A percentile compares a stretch with the other conserved stretches of the same genome.
Conservation (phyloP, 1,140 invertebrate genomes). For the Drosophila ohnishii region DNA sequence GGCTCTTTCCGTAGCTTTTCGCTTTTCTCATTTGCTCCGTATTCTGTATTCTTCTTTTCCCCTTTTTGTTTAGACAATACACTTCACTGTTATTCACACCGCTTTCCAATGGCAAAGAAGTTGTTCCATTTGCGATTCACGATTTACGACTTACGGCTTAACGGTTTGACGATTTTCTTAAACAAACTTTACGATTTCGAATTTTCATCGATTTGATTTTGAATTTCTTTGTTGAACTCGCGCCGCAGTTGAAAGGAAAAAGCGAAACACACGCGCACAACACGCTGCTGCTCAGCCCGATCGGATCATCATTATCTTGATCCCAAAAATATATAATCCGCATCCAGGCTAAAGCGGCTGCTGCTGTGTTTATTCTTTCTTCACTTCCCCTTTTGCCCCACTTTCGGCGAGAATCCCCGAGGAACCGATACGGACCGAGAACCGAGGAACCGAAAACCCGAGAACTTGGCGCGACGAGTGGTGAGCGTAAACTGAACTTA, state of each 20-base stretch:
- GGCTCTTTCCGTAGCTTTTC: conserved; percentile 28
- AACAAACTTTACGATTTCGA: conserved; percentile 13
- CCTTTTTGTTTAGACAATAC: conserved; percentile 17
- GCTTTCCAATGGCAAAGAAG: conserved; percentile 18
- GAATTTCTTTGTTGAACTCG: conserved; percentile 28
- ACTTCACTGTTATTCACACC: conserved; percentile 42
- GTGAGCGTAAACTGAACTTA: conserved; percentile 40
- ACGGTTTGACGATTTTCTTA: conserved; percentile 7
- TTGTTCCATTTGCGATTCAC: conserved; percentile 17
- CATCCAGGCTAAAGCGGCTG: conserved; percentile 47
- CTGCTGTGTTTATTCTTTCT: conserved; percentile 31
- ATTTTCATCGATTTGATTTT: conserved; percentile 16
- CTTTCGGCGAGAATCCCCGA: conserved; percentile 51
- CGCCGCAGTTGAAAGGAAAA: conserved; percentile 54
- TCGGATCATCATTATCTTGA: conserved; percentile 68
- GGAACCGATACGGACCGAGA: conserved; percentile 3
- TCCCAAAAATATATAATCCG: conserved; percentile 54
- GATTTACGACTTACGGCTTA: conserved; percentile 18
- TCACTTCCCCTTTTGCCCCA: conserved; percentile 25
- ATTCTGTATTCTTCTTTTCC: not conserved
- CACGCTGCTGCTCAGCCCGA: conserved; percentile 46
- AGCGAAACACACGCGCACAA: conserved; percentile 33
- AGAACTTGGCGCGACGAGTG: conserved; percentile 34
- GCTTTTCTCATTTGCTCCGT: conserved; percentile 32
- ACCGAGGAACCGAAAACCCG: not conserved